These are phyloP conservation scores for Pyxicephalus adspersus DNA, from an alignment of 2,113 vertebrate genomes.

Conservation along the genomic window DNA sequence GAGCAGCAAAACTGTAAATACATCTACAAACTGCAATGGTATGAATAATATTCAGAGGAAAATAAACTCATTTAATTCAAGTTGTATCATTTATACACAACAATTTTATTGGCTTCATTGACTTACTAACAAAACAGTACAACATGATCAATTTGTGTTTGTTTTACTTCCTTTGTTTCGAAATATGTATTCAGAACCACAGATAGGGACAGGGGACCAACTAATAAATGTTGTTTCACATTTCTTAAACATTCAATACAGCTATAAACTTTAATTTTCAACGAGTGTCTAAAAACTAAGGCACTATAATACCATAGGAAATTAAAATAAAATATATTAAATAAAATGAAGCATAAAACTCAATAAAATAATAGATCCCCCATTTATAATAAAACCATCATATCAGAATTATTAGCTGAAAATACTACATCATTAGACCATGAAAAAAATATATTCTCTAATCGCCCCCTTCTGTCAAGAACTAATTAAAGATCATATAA, in stretches of 20 bases:
- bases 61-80: constrained; percentile 12
- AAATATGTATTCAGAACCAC: constrained; percentile 8
- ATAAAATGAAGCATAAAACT: constrained; percentile 3
- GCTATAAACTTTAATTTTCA: constrained; percentile 11
- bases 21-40: constrained; percentile 1
- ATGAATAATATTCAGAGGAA: constrained; percentile 4
- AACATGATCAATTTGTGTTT: neutral
- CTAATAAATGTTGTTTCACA: constrained; percentile 30
- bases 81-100: neutral
- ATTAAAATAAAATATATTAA: constrained; percentile 25
- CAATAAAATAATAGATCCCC: constrained; percentile 19
- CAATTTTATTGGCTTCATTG: neutral
- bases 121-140: constrained; percentile 17
- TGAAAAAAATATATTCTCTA: neutral
- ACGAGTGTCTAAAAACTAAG: neutral
- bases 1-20: constrained; percentile 28
- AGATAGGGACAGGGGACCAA: neutral
- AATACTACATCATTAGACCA: constrained; percentile 31
- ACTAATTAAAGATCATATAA: constrained; percentile 46
- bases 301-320: neutral
- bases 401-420: constrained; percentile 22
- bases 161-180: constrained; percentile 2
- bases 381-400: constrained; percentile 24
- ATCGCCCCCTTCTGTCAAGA: constrained; percentile 28
- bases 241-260: constrained; percentile 5